Evolutionary conservation across 2,797 vertebrate species (phyloP).

Genomic region (Gymnocypris eckloni): DNA sequence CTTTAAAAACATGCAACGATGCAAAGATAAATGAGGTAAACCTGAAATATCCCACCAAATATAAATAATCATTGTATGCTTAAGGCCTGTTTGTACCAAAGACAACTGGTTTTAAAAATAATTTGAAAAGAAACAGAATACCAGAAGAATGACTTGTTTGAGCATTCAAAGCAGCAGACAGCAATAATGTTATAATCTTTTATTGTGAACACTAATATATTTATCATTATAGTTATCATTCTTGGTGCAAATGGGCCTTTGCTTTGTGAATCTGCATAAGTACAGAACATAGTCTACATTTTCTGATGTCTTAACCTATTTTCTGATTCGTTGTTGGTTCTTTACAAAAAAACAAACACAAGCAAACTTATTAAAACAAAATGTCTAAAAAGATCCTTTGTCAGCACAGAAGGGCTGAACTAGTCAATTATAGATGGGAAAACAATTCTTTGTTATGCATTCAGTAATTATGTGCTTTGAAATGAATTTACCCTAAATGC

Average conservation of each 20-base stretch:
- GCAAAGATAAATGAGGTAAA: neutral
- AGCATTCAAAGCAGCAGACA: neutral
- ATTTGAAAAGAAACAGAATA: too few species aligned
- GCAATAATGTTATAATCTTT: neutral
- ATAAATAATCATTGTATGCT: neutral
- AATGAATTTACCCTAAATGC: too few species aligned
- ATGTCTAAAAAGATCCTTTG: neutral
- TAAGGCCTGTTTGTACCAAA: neutral
- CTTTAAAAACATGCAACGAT: neutral
- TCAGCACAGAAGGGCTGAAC: neutral
- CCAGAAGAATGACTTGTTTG: too few species aligned
- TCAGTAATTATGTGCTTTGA: neutral
- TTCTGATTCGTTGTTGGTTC: neutral
- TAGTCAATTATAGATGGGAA: neutral
- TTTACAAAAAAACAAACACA: neutral
- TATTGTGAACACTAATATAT: neutral
- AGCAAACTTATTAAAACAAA: neutral
- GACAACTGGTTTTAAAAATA: neutral
- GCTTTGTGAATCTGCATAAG: neutral
- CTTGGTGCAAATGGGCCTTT: neutral
- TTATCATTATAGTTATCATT: neutral
- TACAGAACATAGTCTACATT: neutral
- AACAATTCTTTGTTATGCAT: conserved; percentile 7
- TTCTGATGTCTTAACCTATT: neutral
- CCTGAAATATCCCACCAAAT: neutral